Evolutionary conservation across 2,797 vertebrate species (phyloP).

Genomic region (Leptoclinus maculatus): DNA sequence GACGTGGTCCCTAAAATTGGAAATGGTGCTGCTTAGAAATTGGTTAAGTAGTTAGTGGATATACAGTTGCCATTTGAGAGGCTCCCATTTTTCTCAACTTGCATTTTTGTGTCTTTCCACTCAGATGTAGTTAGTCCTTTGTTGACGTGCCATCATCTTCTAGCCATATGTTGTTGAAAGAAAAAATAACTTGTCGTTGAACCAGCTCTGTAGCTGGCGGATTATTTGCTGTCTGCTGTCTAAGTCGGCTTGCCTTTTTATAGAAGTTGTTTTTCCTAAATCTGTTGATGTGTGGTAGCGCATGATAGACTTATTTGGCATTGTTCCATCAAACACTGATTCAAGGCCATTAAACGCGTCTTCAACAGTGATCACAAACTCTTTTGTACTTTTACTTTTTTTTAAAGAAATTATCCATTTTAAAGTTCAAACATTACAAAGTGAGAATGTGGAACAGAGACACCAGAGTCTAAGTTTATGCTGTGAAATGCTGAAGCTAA

Average conservation of each 20-base stretch:
- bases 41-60: constrained; percentile 27
- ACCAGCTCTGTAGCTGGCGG: constrained; percentile 15
- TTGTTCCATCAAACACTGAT: constrained; percentile 30
- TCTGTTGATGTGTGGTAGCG: constrained; percentile 12
- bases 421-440: background rate
- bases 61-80: constrained; percentile 36
- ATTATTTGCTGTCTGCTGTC: constrained; percentile 34
- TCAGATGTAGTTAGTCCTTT: constrained; percentile 35
- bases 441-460: background rate
- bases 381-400: background rate
- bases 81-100: constrained; percentile 12
- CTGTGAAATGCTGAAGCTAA: constrained; percentile 45
- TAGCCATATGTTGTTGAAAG: constrained; percentile 38
- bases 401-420: constrained; percentile 1
- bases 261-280: constrained; percentile 28
- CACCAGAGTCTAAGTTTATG: constrained; percentile 33
- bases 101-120: constrained; percentile 32
- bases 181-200: constrained; percentile 6
- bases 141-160: constrained; percentile 58
- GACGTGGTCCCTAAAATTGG: constrained; percentile 49
- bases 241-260: constrained; percentile 40
- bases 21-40: constrained; percentile 56
- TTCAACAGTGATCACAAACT: constrained; percentile 31
- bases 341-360: constrained; percentile 27
- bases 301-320: constrained; percentile 8